Evolutionary conservation across 1,140 invertebrate genomes (phyloP).

Genomic region (Drosophila arizonae): DNA sequence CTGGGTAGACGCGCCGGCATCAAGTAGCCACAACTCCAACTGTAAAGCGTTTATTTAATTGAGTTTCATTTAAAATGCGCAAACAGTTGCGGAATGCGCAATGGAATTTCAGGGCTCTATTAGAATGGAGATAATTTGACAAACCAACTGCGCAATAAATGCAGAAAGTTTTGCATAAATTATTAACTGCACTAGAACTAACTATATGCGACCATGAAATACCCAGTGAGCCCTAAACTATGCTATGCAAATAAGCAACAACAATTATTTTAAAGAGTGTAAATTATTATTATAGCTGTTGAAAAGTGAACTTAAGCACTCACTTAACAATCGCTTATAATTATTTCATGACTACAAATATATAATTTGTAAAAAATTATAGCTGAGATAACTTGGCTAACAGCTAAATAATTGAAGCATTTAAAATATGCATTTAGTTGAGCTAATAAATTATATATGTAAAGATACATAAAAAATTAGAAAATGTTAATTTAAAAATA

Average conservation of each 20-base stretch:
- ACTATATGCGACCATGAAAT: background rate
- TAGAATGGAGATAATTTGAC: background rate
- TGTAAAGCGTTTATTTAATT: constrained; percentile 59
- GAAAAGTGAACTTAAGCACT: background rate
- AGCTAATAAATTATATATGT: too few relatives aligned
- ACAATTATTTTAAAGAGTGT: background rate
- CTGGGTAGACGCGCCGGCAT: constrained; percentile 16
- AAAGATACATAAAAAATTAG: too few relatives aligned
- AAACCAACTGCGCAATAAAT: background rate
- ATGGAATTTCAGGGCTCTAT: background rate
- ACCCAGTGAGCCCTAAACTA: constrained; percentile 19
- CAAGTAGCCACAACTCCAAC: background rate
- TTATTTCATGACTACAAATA: background rate
- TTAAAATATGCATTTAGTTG: too few relatives aligned
- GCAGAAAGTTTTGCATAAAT: background rate
- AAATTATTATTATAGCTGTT: background rate
- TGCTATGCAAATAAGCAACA: constrained; percentile 6
- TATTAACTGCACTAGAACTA: background rate
- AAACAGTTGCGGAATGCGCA: constrained; percentile 19
- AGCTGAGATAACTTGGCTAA: too few relatives aligned
- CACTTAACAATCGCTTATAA: background rate
- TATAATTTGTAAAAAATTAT: constrained; percentile 2
- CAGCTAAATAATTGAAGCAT: too few relatives aligned
- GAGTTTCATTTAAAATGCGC: constrained; percentile 34
- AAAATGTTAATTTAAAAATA: too few relatives aligned